phyloP scores from a whole-genome alignment of 2,888 invertebrate genomes.

The Lithophane ornitopus region DNA sequence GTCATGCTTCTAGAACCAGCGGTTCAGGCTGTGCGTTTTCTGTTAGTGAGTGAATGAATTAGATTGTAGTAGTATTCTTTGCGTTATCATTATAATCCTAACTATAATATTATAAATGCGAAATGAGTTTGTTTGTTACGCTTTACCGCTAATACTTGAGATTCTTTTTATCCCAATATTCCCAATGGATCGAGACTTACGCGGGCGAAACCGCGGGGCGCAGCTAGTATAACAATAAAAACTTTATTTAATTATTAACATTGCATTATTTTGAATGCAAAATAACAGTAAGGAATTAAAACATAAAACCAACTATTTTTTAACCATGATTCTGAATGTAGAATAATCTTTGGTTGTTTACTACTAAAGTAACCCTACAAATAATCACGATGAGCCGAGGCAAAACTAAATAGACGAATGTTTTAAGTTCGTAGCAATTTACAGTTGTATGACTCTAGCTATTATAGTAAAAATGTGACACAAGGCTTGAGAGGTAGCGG shows the following conservation, averaged over 20 bases:
- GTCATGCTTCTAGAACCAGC: background rate
- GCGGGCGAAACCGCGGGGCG: too few species aligned
- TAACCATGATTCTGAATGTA: background rate
- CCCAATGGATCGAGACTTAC: too few species aligned
- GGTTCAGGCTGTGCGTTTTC: background rate
- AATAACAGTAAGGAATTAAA: background rate
- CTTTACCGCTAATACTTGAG: too few species aligned
- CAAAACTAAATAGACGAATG: conserved; percentile 42
- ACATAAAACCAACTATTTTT: background rate
- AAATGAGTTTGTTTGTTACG: too few species aligned
- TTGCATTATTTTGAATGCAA: background rate
- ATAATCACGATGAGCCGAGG: conserved; percentile 26
- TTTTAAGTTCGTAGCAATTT: conserved; percentile 48
- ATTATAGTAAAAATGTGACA: conserved; percentile 30
- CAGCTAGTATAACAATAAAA: background rate
- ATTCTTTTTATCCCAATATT: too few species aligned
- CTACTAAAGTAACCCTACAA: conserved; percentile 26
- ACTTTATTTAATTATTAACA: background rate
- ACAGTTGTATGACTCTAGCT: conserved; percentile 50
- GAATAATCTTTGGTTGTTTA: conserved; percentile 31
- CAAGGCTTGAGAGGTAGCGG: conserved; percentile 33
- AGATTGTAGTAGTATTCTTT: background rate
- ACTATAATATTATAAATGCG: too few species aligned
- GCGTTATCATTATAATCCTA: background rate
- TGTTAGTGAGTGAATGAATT: too few species aligned